phyloP scores from a whole-genome alignment of 2,888 invertebrate species.

The Drosophila cognata region DNA sequence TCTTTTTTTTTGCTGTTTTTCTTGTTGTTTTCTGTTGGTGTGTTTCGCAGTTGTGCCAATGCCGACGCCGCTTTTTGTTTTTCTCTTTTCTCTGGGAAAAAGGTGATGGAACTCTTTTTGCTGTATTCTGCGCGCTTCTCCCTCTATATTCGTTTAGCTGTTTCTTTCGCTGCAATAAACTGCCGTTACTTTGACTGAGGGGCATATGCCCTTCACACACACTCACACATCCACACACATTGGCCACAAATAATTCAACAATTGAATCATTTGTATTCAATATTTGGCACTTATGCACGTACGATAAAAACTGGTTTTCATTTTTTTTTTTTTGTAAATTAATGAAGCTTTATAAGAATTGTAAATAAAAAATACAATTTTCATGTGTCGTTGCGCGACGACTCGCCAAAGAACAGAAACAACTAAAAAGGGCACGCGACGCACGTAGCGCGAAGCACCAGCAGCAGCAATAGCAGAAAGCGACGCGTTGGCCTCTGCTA shows the following conservation, averaged over 20 bases:
- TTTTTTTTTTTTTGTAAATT: conserved; percentile 21
- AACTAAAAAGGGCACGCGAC: conserved; percentile 52
- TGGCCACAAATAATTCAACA: conserved; percentile 45
- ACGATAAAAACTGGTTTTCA: conserved; percentile 11
- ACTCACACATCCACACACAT: conserved; percentile 9
- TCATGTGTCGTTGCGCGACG: conserved; percentile 24
- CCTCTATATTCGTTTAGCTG: conserved; percentile 43
- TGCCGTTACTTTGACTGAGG: conserved; percentile 60
- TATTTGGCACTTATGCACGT: conserved; percentile 48
- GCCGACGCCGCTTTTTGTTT: conserved; percentile 44
- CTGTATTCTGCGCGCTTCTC: conserved; percentile 30
- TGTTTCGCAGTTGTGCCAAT: conserved; percentile 44
- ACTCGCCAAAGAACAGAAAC: conserved; percentile 23
- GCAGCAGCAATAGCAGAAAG: conserved; percentile 10
- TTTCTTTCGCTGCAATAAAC: conserved; percentile 57
- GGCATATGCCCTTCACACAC: conserved; percentile 35
- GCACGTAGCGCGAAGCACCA: conserved; percentile 44
- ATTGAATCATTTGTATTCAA: conserved; percentile 42
- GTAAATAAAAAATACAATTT: conserved; percentile 19
- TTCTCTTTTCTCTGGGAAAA: conserved; percentile 36
- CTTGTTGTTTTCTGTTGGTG: conserved; percentile 14
- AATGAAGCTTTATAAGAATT: conserved; percentile 30
- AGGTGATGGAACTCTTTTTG: conserved; percentile 50
- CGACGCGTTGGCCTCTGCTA: conserved; percentile 54
- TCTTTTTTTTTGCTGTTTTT: conserved; percentile 13